Percentiles rank a stretch among this genome's conserved stretches.
phyloP scores from a whole-genome alignment of 2,797 vertebrate species.

The Myotis planiceps region DNA sequence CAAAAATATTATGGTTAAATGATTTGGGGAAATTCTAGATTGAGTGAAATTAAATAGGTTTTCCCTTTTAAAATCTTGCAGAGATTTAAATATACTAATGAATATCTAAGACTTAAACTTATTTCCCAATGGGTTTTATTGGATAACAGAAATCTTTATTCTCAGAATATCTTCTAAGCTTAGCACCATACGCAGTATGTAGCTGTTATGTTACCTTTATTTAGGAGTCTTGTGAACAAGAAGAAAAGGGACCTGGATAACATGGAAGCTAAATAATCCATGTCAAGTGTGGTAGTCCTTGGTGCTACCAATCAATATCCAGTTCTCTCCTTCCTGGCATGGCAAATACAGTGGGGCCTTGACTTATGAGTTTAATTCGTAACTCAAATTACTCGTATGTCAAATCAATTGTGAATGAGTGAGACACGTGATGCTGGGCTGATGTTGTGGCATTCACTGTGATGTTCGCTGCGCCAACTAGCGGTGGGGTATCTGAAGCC shows the following conservation, averaged over 20 bases:
- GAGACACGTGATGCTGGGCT: too few relatives aligned
- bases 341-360: background rate
- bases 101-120: background rate
- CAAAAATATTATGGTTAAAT: background rate
- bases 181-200: background rate
- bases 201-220: background rate
- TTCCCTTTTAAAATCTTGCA: background rate
- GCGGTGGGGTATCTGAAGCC: too few relatives aligned
- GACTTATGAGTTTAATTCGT: too few relatives aligned
- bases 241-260: background rate
- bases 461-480: too few relatives aligned
- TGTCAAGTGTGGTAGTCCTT: background rate
- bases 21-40: conserved; percentile 4
- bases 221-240: conserved; percentile 24
- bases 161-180: background rate
- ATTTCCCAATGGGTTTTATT: conserved; percentile 24
- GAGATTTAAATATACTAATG: background rate
- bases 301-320: background rate
- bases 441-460: too few relatives aligned
- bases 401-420: too few relatives aligned
- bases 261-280: background rate
- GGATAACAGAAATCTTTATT: conserved; percentile 24
- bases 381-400: too few relatives aligned
- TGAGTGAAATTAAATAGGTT: background rate
- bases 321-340: background rate